These are phyloP conservation scores for Urocitellus parryii DNA, from an alignment of 2,113 vertebrate genomes.

Conservation along the genomic window DNA sequence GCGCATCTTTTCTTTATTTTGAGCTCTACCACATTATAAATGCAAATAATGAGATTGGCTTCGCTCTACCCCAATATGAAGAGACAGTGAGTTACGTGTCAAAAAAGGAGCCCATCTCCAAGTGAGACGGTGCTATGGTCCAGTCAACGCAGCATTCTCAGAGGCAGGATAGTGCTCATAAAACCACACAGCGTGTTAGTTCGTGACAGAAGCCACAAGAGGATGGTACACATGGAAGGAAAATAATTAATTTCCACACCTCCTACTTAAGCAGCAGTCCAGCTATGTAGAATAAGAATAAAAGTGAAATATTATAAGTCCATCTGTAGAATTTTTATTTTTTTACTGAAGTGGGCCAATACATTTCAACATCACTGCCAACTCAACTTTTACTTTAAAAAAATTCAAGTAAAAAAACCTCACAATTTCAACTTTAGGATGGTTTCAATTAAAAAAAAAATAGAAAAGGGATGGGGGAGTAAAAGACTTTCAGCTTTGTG, in stretches of 20 bases:
- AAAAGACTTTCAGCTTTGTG: background rate
- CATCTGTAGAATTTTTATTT: slow-evolving; percentile 79
- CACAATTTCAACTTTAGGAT: slow-evolving; percentile 36
- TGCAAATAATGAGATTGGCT: background rate
- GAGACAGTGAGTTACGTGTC: background rate
- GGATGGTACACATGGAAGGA: slow-evolving; percentile 69
- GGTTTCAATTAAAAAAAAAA: background rate
- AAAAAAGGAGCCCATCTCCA: background rate
- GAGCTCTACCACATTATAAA: background rate
- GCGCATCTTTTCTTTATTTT: background rate
- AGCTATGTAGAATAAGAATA: slow-evolving; percentile 77
- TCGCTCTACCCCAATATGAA: background rate
- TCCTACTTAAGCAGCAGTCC: slow-evolving; percentile 83
- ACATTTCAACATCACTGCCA: slow-evolving; percentile 81
- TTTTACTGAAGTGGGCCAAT: slow-evolving; percentile 79
- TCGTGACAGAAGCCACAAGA: slow-evolving; percentile 76
- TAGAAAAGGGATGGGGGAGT: background rate
- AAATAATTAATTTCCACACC: slow-evolving; percentile 85
- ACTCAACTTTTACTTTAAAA: slow-evolving; percentile 75
- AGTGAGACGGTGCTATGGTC: background rate
- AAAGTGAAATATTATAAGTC: slow-evolving; percentile 78
- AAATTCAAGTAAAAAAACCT: slow-evolving; percentile 54
- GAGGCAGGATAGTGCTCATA: slow-evolving; percentile 55
- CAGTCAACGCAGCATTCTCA: background rate
- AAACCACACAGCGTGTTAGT: slow-evolving; percentile 53